Evolutionary conservation across 2,888 invertebrate species (phyloP), one percentile per base, ranked within the genome.

Genomic region (Scaptomyza cyrtandrae): DNA sequence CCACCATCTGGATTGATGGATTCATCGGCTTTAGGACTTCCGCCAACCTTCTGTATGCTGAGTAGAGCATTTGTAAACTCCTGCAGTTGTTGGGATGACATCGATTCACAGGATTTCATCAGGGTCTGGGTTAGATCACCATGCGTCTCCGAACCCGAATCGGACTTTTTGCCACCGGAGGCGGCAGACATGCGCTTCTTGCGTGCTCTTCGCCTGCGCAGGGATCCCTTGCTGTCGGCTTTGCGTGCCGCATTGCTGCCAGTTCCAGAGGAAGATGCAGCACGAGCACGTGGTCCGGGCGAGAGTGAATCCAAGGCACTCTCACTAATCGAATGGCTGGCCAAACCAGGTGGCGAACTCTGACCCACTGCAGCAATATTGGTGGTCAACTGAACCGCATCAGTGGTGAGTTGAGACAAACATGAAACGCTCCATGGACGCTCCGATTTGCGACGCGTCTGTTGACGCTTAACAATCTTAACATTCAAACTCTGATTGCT

Each of bases 341-440:
- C 92, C 88, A 94, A 92, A 1, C 93, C 93, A 56, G 93, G 92
- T 14, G 90, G 92, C 0, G 93, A 92, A 11, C 93, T 93, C 56
- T 87, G 88, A 2, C 78, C 83, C 7, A 69, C 80, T 33, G 80
- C 85, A 4, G 77, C 84, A 60, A 92, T 92, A 6, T 93, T 64
- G 10, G 83, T 78, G 16, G 93, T 79, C 74, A 89, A 92, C 65
- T 90, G 91, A 10, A 88, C 80, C 9, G 86, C 80, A 41, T 90
- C 90, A 61, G 94, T 93, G 82, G 94, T 93, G 68, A 96, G 92
- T 90, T 96, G 96, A 13, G 96, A 96, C 39, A 97, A 93, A 83
- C 97, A 97, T 7, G 97, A 97, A 6, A 97, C 97, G 67, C 97
- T 97, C 96, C 97, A 97, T 0, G 97, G 97, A 48, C 97, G 94